Evolutionary conservation across 1,140 invertebrate species (phyloP), one percentile per base, ranked within the genome.

Genomic region (Panulirus ornatus): DNA sequence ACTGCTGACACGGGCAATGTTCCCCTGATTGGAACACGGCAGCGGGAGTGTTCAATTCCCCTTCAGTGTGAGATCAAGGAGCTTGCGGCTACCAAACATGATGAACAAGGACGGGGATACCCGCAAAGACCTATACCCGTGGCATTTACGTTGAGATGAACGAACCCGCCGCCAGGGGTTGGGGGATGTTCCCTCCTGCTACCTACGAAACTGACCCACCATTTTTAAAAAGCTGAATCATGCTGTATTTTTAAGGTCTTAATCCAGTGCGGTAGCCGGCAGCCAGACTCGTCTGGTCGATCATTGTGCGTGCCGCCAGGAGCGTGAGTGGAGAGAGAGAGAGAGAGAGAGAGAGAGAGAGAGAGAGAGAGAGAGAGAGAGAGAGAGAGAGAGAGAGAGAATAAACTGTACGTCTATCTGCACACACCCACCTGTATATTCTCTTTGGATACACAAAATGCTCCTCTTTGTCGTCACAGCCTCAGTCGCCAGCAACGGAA

Each of bases 221-320:
- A 66, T 66, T 66, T 66, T 66, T 66, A 66, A 30, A n/a, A 27
- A 66, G n/a, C 58, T 11, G 30, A 66, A 66, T 66, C 58, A 66
- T 66, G 3, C 30, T 66, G n/a, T 27, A 66, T 66, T 66, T 66
- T 66, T 66, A 66, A 30, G 58, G 58, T 30, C 30, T 66, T 66
- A 5, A 66, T 66, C 27, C n/a, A 27, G 22, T 3, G 58, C 58
- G n/a, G 5, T 27, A 1, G n/a, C 27, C 9, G 58, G n/a, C 58
- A 66, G 58, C 58, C n/a, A 22, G 16, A 58, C 54, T 58, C 54
- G 54, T 19, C 5, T 58, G 54, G 54, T n/a, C 14, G n/a, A 3
- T 58, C 16, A 19, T 16, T 58, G 54, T 19, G 54, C 5, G 54
- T 5, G 54, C n/a, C 14, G 5, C 14, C 19, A 6, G 16, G 70